Evolutionary conservation across 2,888 invertebrate species (phyloP), one percentile per base, ranked within the genome.

Genomic region (Pseudanteris insignis): DNA sequence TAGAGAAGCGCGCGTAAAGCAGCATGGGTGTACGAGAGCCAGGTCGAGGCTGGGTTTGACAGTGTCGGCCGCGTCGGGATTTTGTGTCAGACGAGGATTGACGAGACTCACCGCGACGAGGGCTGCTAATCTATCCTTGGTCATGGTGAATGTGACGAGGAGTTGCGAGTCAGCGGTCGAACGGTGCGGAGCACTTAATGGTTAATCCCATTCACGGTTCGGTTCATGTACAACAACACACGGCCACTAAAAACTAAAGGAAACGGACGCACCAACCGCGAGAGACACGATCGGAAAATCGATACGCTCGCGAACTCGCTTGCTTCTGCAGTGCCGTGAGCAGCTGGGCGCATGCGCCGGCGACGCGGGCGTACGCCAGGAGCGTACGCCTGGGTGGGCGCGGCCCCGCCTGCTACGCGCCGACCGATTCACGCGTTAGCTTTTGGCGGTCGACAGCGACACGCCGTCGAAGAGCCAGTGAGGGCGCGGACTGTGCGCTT

Each of bases 111-210:
- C 92, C 88, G 94, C 94, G 86, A 92, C 92, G 79, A 94, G 88
- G 83, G 94, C 94, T 86, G 93, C 93, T 88, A 94, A 89, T 89
- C 94, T 93, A 88, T 94, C 94, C 89, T 94, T 94, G 85, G 94
- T 94, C 94, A 94, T 94, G 76, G 65, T 70, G 70, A 71, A 63
- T 66, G 70, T 57, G 63, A 66, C 66, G 67, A 70, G 69, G 67
- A 65, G 64, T 70, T 67, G 70, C 68, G 70, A 73, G 70, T 75
- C 73, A 75, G 72, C 73, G 70, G 70, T 66, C 71, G 72, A 69
- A 72, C 72, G 70, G 68, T 68, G 70, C 67, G 71, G 68, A 70
- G 66, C 73, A 70, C 72, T 74, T 74, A 74, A 68, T 73, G 70
- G 69, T 71, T 77, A 78, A 77, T 89, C 88, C 88, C 89, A 89